These are phyloP conservation scores for Acropora tenuis DNA, from an alignment of 64 coral and sea anemone species.

Conservation along the genomic window DNA sequence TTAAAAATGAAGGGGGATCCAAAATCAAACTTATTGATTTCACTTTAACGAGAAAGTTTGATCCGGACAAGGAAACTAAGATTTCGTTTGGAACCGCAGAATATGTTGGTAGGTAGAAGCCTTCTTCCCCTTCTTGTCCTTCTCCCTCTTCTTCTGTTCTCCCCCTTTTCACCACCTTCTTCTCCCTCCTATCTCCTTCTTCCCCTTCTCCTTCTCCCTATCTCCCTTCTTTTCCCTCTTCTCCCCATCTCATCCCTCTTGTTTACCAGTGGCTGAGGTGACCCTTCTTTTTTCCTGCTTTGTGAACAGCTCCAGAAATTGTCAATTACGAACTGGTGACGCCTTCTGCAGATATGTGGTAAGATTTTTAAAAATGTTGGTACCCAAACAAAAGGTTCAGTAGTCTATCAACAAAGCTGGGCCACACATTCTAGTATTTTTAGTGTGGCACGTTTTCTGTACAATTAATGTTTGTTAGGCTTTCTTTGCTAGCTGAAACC, in stretches of 20 bases:
- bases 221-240: too few species aligned
- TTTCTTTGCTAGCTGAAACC: too few species aligned
- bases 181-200: too few species aligned
- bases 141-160: too few species aligned
- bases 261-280: not conserved
- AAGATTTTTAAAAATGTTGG: constrained; percentile 19
- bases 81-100: constrained; percentile 89
- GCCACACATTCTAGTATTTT: too few species aligned
- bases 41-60: constrained; percentile 80
- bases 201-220: too few species aligned
- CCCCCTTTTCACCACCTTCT: too few species aligned
- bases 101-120: constrained; percentile 79
- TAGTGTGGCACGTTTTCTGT: too few species aligned
- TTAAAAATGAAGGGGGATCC: constrained; percentile 78
- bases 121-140: too few species aligned
- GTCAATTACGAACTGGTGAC: constrained; percentile 90
- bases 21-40: constrained; percentile 90
- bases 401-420: too few species aligned
- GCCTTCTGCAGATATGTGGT: constrained; percentile 96
- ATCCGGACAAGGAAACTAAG: constrained; percentile 81
- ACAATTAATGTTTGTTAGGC: too few species aligned
- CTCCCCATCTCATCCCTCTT: not conserved
- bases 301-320: constrained; percentile 83
- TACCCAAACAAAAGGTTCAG: not conserved
- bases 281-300: not conserved